A percentile compares a stretch with the other conserved stretches of the same genome.
phyloP scores from a whole-genome alignment of 2,797 vertebrate species.

The Cyprinella venusta region DNA sequence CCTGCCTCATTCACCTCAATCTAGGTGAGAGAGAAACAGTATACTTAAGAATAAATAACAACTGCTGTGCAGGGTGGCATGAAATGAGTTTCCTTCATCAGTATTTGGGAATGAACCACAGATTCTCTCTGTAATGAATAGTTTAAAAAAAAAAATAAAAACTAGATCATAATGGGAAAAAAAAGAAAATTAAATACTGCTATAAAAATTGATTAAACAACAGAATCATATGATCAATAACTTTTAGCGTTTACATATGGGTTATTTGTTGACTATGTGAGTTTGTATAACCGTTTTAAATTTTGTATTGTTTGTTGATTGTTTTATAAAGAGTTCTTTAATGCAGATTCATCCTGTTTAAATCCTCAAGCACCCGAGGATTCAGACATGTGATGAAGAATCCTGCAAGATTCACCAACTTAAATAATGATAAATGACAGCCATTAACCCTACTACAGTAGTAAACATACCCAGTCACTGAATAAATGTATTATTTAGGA shows the following conservation, averaged over 20 bases:
- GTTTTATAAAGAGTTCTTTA: neutral
- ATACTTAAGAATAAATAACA: neutral
- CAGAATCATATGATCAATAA: neutral
- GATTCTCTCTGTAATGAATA: neutral
- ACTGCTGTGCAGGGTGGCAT: neutral
- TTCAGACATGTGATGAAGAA: neutral
- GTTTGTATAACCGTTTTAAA: neutral
- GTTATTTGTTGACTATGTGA: neutral
- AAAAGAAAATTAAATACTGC: neutral
- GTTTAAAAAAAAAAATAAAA: too few species aligned
- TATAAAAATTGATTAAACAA: neutral
- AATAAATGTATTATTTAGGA: neutral
- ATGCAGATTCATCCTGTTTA: neutral
- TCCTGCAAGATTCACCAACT: neutral
- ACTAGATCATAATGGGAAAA: too few species aligned
- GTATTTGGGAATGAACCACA: neutral
- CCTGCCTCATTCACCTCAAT: constrained; percentile 89
- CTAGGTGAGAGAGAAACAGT: constrained; percentile 67
- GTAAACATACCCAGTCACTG: neutral
- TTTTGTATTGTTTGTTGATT: too few species aligned
- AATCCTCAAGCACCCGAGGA: neutral
- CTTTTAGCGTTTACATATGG: neutral
- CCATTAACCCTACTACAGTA: neutral
- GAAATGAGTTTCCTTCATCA: neutral
- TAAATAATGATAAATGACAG: neutral